Evolutionary conservation across 2,797 vertebrate species (phyloP), one percentile per base, ranked within the genome.

Genomic region (Distichodus sexfasciatus): DNA sequence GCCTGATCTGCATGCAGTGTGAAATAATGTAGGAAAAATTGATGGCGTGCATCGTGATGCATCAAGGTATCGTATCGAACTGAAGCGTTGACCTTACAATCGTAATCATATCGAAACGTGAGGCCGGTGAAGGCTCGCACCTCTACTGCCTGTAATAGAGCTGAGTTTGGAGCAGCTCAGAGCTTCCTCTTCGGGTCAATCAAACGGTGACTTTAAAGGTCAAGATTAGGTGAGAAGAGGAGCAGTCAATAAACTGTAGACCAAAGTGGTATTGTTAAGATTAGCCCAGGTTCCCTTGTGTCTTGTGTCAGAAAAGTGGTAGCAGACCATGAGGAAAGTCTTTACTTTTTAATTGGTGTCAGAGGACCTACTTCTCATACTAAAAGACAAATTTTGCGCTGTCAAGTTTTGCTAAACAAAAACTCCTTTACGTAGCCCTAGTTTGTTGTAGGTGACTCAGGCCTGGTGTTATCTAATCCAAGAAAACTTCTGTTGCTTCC

Each of bases 371-470:
- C 54, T 5, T 17, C 15, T 41, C 59, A 28, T 40, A 36, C 24
- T 36, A 58, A 40, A 58, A 24, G 21, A 15, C 14, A 21, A 54
- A 46, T 33, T 62, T 44, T n/a, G 36, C 28, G 40, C 50, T 46
- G 9, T 10, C n/a, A 15, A 35, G 36, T 23, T 23, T 15, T 9
- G 15, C 24, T 38, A 1, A 14, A 38, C 29, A 40, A 43, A 61
- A 69, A 43, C 57, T 38, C 29, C 58, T 53, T 61, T 46, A 69
- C 67, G 61, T 15, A 31, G 31, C 46, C 38, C 15, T 41, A 44
- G 59, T 63, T 71, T 63, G 68, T 63, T 63, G 24, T 28, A 41
- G 50, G 48, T 71, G 29, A 55, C 59, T 46, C 28, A 14, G 44
- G 70, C 23, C 19, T 57, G n/a, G n/a, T 44, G 29, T 69, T 43